Conservation (phyloP, 1,140 invertebrate genomes). For the Battus philenor region DNA sequence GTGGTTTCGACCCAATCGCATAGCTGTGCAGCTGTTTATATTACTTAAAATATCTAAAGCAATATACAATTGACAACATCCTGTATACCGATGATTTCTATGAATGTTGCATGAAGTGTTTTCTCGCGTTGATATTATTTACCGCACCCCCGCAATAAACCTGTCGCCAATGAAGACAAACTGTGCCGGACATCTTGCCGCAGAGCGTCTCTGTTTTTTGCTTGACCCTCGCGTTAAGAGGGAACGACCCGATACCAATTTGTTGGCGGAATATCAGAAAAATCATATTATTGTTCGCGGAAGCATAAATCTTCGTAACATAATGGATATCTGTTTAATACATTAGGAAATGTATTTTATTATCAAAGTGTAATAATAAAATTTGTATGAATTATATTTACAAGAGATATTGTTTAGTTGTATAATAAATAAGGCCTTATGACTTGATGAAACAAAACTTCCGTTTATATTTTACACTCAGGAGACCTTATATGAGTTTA, state of each 20-base stretch:
- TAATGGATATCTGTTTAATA: not conserved
- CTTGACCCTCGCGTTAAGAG: conserved; percentile 43
- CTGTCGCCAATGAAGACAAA: conserved; percentile 68
- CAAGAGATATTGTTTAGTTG: too few species aligned
- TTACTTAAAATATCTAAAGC: not conserved
- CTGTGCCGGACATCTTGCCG: conserved; percentile 48
- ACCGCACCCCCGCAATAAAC: conserved; percentile 61
- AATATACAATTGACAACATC: conserved; percentile 21
- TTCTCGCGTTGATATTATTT: conserved; percentile 64
- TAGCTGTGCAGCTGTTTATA: not conserved
- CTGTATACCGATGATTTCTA: conserved; percentile 47
- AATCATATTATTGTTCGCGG: conserved; percentile 6
- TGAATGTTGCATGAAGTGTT: conserved; percentile 68
- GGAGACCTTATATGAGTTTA: too few species aligned
- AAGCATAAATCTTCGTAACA: not conserved
- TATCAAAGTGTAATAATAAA: too few species aligned
- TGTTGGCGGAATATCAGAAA: conserved; percentile 8
- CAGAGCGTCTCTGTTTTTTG: conserved; percentile 37
- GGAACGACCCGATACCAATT: conserved; percentile 18
- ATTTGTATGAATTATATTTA: too few species aligned
- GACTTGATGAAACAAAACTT: too few species aligned
- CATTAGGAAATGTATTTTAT: too few species aligned
- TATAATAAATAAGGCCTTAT: too few species aligned
- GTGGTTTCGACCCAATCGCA: too few species aligned
- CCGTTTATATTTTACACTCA: too few species aligned